Base-by-base conservation (phyloP, 2,113 vertebrate species). In the Sprattus sprattus region DNA sequence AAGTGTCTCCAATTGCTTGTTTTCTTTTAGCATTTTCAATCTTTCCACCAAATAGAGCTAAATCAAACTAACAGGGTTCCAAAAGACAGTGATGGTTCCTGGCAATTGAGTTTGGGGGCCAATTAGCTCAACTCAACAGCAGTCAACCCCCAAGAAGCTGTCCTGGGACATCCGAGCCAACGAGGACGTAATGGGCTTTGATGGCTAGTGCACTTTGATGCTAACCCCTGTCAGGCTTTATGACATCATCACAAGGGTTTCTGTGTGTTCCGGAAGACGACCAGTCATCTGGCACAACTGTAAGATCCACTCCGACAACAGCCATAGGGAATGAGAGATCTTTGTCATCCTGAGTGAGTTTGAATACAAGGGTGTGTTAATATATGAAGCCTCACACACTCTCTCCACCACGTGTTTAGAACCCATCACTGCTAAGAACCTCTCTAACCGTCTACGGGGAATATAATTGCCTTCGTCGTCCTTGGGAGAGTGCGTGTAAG, bases 111-210 rank as follows among this genome's bases (percentile, higher is more conserved):
- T 91, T 94, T 91, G 85, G 90, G n/a, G 39, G 90, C 92, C 90
- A 92, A 94, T 91, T 92, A 91, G 91, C 89, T 91, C 87, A 87
- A 85, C 90, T 86, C 85, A 89, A 92, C 90, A 91, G 91, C 90
- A 93, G 87, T 60, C 54, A 60, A 22, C 54, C 22, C 22, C 90
- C 86, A 90, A 91, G 92, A 92, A 90, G 86, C 91, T 89, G 89
- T 83, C 90, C 85, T 2, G 64, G 80, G 87, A 86, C 90, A 88
- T 92, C 87, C 86, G 91, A 88, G 87, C 82, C 86, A 50, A 4
- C 87, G 88, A 88, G 84, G 85, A 87, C 86, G 20, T 91, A 90
- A 92, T 93, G 89, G 91, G 87, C 93, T 89, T 86, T 84, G 89
- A 93, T 87, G 82, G 87, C 82, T 85, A 91, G 91, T 90, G 84